Evolutionary conservation across 2,888 invertebrate species (phyloP).

Genomic region (Nemotelus pantherinus): DNA sequence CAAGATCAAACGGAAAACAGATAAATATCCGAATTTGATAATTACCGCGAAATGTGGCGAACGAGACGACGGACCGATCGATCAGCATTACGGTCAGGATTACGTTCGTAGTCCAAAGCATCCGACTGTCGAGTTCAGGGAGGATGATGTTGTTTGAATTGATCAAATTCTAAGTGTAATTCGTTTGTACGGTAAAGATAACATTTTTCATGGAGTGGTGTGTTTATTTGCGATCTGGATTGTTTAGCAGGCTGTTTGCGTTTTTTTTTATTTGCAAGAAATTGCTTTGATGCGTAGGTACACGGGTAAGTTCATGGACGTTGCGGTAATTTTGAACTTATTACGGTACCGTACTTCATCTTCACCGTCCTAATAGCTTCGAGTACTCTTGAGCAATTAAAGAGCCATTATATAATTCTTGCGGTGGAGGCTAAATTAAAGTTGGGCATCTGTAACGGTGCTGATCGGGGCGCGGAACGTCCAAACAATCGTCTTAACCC

Average conservation of each 20-base stretch:
- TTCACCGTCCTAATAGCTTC: background rate
- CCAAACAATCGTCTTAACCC: background rate
- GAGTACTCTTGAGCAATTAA: background rate
- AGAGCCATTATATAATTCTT: background rate
- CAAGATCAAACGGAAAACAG: conserved; percentile 33
- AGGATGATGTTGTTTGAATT: conserved; percentile 24
- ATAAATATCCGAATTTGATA: conserved; percentile 42
- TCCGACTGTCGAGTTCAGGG: background rate
- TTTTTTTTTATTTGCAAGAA: too few relatives aligned
- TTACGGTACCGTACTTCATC: background rate
- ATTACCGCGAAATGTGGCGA: conserved; percentile 31
- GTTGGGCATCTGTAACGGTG: too few relatives aligned
- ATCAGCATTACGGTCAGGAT: conserved; percentile 14
- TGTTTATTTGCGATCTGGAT: too few relatives aligned
- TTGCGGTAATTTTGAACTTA: background rate
- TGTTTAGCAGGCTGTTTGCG: too few relatives aligned
- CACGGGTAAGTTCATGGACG: background rate
- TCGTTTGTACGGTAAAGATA: background rate
- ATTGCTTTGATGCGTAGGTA: too few relatives aligned
- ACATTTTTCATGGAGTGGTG: too few relatives aligned
- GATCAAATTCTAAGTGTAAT: background rate
- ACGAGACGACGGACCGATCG: background rate
- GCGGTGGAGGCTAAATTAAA: background rate
- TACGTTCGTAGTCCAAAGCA: conserved; percentile 18
- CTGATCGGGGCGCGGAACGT: too few relatives aligned